Evolutionary conservation across 2,888 invertebrate genomes (phyloP).

Genomic region (Neuroscelio doddi): DNA sequence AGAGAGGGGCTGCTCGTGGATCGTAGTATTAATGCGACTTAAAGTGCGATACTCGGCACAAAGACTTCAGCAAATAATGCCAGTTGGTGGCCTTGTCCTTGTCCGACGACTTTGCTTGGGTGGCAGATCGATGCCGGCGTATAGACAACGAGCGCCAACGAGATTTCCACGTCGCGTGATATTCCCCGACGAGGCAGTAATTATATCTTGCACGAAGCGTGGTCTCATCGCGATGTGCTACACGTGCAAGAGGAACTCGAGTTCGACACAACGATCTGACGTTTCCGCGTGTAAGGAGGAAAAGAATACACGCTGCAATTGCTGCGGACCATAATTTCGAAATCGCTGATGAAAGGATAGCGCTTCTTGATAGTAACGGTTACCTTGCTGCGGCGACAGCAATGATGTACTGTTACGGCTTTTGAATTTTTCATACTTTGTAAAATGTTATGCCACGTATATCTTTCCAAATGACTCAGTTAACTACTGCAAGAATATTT

Average conservation of each 20-base stretch:
- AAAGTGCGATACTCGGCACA: neutral
- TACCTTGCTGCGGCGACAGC: too few relatives aligned
- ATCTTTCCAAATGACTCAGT: too few relatives aligned
- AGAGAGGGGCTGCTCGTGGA: neutral
- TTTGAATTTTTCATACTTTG: too few relatives aligned
- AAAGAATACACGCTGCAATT: too few relatives aligned
- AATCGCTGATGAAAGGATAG: constrained; percentile 1
- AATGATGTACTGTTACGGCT: too few relatives aligned
- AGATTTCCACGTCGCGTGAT: constrained; percentile 2
- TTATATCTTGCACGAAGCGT: neutral
- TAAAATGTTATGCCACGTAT: too few relatives aligned
- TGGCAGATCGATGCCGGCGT: constrained; percentile 3
- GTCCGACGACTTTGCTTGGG: neutral
- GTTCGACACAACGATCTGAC: too few relatives aligned
- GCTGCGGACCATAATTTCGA: neutral
- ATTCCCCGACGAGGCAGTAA: neutral
- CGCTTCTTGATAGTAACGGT: neutral
- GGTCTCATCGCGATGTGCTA: neutral
- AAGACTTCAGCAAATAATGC: neutral
- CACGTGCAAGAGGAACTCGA: too few relatives aligned
- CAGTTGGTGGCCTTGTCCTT: constrained; percentile 3
- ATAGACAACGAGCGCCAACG: neutral
- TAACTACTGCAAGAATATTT: too few relatives aligned
- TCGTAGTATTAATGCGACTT: neutral
- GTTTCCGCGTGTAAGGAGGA: neutral